Percentiles rank a stretch among this genome's conserved stretches.
These are phyloP conservation scores for Orussus abietinus DNA, from an alignment of 1,140 invertebrate genomes.

Conservation along the genomic window DNA sequence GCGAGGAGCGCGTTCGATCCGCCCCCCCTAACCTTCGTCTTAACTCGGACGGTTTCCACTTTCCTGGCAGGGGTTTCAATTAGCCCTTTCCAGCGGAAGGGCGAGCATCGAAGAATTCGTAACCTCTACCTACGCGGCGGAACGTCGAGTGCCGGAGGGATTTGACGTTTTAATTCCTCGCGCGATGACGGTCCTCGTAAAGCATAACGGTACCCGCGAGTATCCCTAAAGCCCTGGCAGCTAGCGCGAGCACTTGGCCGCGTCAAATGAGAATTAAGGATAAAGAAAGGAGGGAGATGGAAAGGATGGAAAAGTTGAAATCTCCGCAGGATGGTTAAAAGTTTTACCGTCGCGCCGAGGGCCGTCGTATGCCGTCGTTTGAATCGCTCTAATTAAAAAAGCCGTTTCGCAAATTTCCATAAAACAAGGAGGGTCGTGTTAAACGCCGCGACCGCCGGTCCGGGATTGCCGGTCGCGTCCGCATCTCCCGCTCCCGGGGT, in stretches of 20 bases:
- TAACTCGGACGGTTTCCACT: no score
- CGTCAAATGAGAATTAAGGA: conserved; percentile 3
- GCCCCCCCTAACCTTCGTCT: no score
- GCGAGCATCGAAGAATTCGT: no score
- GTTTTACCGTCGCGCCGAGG: conserved; percentile 31
- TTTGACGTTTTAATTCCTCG: background rate
- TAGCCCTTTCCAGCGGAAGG: no score
- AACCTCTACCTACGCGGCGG: no score
- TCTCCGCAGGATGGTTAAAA: conserved; percentile 26
- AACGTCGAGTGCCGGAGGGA: no score
- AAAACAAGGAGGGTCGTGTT: conserved; percentile 22
- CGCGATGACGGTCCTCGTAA: conserved; percentile 2
- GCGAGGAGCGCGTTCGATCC: no score
- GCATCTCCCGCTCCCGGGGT: no score
- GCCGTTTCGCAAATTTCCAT: conserved; percentile 35
- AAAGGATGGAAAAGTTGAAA: conserved; percentile 18
- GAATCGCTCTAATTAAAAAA: conserved; percentile 39
- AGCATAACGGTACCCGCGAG: conserved; percentile 20
- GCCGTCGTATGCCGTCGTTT: conserved; percentile 16
- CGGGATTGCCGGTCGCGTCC: no score
- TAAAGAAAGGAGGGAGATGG: background rate
- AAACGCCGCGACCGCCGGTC: conserved; percentile 28
- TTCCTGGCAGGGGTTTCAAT: no score
- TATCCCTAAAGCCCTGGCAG: conserved; percentile 11
- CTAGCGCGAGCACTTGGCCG: conserved; percentile 11